Conservation (phyloP, 92 coral and sea anemone genomes). For the Porites lobata region DNA sequence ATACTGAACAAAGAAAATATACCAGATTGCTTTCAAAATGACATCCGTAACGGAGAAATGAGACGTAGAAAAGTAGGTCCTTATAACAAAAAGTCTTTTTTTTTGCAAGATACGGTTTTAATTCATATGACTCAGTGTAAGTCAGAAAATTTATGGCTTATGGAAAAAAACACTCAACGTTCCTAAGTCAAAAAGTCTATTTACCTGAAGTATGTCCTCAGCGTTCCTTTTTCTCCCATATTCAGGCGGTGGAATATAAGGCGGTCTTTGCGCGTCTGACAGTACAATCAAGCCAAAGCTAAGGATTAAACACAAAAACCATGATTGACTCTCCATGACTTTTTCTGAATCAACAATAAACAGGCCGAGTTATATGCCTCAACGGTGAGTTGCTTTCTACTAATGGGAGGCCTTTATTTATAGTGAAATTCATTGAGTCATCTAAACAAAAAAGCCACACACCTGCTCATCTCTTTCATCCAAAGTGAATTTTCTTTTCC, state of each 20-base stretch:
- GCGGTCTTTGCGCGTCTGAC: neutral
- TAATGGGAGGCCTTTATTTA: neutral
- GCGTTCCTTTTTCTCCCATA: no score
- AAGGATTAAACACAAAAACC: neutral
- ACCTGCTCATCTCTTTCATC: neutral
- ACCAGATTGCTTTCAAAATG: no score
- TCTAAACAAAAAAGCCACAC: neutral
- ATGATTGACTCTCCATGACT: neutral
- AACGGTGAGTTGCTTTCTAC: neutral
- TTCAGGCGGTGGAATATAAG: neutral
- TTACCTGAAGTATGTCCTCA: constrained; percentile 3
- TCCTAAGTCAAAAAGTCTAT: neutral
- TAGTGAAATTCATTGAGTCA: neutral
- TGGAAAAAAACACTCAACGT: neutral
- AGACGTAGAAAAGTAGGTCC: no score
- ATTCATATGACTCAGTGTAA: no score
- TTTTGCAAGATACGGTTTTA: no score
- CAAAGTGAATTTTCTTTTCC: neutral
- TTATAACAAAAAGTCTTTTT: no score
- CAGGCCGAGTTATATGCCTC: neutral
- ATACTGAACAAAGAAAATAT: no score
- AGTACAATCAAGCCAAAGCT: neutral
- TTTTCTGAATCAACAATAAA: neutral
- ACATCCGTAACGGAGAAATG: no score
- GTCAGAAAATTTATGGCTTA: no score